A percentile compares a stretch with the other conserved stretches of the same genome.
Conservation (phyloP, 2,888 invertebrate species). For the Selenia dentaria region DNA sequence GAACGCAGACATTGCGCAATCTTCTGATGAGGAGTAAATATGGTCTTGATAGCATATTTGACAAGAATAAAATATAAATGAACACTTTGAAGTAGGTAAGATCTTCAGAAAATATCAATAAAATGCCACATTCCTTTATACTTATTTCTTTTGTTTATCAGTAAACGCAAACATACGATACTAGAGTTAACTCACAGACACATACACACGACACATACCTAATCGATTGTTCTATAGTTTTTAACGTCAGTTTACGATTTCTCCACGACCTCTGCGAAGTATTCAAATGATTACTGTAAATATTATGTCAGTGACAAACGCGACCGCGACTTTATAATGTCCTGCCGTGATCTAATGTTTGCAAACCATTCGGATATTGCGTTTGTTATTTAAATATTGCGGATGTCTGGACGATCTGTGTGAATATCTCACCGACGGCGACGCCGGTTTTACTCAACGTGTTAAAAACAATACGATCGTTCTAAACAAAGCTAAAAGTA, state of each 20-base stretch:
- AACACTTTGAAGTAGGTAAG: no score
- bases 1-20: no score
- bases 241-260: conserved; percentile 4
- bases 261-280: conserved; percentile 11
- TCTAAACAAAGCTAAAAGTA: no score
- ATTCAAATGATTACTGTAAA: conserved; percentile 16
- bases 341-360: conserved; percentile 16
- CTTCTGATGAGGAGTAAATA: no score
- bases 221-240: conserved; percentile 13
- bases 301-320: conserved; percentile 15
- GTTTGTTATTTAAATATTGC: background rate
- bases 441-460: background rate
- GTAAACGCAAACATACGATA: conserved; percentile 1
- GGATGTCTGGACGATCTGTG: background rate
- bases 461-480: background rate
- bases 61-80: no score
- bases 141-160: background rate
- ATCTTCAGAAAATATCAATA: no score
- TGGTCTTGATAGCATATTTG: no score
- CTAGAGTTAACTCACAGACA: background rate
- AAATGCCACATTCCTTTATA: no score
- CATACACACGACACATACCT: background rate
- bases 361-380: conserved; percentile 3
- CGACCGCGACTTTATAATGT: conserved; percentile 10
- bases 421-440: background rate